A percentile compares a stretch with the other conserved stretches of the same genome.
Conservation (phyloP, 1,140 invertebrate species). For the Nylanderia fulva region DNA sequence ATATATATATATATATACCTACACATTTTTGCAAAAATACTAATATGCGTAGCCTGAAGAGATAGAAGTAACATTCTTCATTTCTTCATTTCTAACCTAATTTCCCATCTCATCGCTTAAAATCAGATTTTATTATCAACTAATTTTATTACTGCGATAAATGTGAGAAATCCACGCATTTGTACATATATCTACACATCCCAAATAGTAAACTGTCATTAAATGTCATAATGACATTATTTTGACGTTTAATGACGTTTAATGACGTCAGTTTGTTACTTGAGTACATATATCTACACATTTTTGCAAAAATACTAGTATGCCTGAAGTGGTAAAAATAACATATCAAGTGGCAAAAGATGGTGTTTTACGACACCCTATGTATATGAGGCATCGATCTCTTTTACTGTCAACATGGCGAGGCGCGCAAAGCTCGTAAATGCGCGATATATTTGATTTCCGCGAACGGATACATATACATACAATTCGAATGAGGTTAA, state of each 20-base stretch:
- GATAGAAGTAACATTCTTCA: background rate
- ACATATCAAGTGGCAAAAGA: background rate
- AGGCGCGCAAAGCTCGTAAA: conserved; percentile 5
- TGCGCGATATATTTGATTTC: conserved; percentile 32
- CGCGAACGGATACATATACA: conserved; percentile 2
- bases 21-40: background rate
- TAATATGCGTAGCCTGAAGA: no score
- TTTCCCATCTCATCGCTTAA: conserved; percentile 28
- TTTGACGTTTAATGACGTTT: no score
- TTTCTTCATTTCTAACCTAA: no score
- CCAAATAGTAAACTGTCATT: no score
- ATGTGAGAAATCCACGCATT: background rate
- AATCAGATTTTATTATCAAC: background rate
- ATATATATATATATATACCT: no score
- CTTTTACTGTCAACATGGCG: background rate
- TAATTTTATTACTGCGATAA: conserved; percentile 1
- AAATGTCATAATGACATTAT: no score
- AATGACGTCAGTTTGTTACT: no score
- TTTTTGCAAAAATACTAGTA: background rate
- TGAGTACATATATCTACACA: no score
- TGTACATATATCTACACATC: background rate
- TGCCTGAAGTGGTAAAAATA: background rate
- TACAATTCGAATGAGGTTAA: conserved; percentile 37
- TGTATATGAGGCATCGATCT: conserved; percentile 41
- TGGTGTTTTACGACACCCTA: background rate